Evolutionary conservation across 2,797 vertebrate genomes (phyloP).

Genomic region (Scarus forsteni): DNA sequence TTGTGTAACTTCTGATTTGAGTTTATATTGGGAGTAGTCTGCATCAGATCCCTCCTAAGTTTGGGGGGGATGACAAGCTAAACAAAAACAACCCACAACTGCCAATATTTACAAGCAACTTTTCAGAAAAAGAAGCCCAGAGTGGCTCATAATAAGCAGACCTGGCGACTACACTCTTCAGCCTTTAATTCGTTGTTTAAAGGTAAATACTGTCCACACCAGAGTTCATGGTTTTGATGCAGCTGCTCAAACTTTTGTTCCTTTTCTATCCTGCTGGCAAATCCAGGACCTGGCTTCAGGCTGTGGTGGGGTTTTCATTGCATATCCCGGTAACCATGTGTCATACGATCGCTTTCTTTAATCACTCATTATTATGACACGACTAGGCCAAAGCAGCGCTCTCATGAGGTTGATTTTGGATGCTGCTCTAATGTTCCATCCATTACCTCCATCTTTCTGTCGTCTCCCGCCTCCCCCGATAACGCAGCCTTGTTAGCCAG

Average conservation of each 20-base stretch:
- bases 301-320: slow-evolving; percentile 57
- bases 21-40: too few species aligned
- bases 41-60: too few species aligned
- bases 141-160: too few species aligned
- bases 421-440: slow-evolving; percentile 40
- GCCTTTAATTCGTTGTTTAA: too few species aligned
- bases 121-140: too few species aligned
- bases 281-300: slow-evolving; percentile 24
- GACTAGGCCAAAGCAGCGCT: slow-evolving; percentile 24
- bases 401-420: slow-evolving; percentile 66
- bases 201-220: too few species aligned
- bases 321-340: slow-evolving; percentile 58
- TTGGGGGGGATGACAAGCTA: too few species aligned
- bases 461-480: slow-evolving; percentile 42
- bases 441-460: slow-evolving; percentile 41
- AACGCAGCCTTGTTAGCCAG: slow-evolving; percentile 60
- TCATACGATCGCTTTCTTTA: slow-evolving; percentile 68
- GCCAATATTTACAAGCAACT: too few species aligned
- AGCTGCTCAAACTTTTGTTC: slow-evolving; percentile 32
- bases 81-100: too few species aligned
- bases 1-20: too few species aligned
- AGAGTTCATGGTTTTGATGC: slow-evolving; percentile 7
- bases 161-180: too few species aligned
- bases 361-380: slow-evolving; percentile 62
- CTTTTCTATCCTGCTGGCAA: slow-evolving; percentile 17